Percentiles rank a stretch among this genome's conserved stretches.
phyloP scores from a whole-genome alignment of 1,140 invertebrate genomes.

The Drosophila lowei region DNA sequence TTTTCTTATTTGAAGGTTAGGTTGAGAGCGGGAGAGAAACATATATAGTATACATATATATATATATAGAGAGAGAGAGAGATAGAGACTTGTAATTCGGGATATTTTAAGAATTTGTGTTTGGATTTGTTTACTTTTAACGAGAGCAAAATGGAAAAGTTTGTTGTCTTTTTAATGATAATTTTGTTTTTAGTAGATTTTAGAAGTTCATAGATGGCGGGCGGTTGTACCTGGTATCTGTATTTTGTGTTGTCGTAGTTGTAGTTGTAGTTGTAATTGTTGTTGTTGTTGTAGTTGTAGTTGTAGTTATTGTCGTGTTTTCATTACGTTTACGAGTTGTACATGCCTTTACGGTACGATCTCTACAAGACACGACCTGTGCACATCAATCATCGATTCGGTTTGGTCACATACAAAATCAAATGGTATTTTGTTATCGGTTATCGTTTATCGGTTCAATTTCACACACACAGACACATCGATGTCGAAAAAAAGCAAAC shows the following conservation, averaged over 20 bases:
- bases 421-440: constrained; percentile 35
- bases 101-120: constrained; percentile 17
- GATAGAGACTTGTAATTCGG: constrained; percentile 64
- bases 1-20: constrained; percentile 47
- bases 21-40: constrained; percentile 54
- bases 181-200: constrained; percentile 17
- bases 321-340: constrained; percentile 74
- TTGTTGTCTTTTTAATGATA: constrained; percentile 48
- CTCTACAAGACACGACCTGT: constrained; percentile 77
- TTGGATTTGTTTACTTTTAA: constrained; percentile 39
- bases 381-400: constrained; percentile 53
- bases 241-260: constrained; percentile 77
- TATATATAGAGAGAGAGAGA: constrained; percentile 56
- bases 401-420: constrained; percentile 38
- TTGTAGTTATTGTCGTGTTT: constrained; percentile 77
- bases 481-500: constrained; percentile 50
- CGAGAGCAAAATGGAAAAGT: constrained; percentile 74
- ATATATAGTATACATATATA: constrained; percentile 27
- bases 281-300: constrained; percentile 62
- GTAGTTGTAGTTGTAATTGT: constrained; percentile 47
- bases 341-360: constrained; percentile 78
- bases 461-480: constrained; percentile 7
- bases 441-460: constrained; percentile 31
- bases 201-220: constrained; percentile 41
- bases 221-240: constrained; percentile 76